Evolutionary conservation across 1,140 invertebrate genomes (phyloP).

Genomic region (Lasaia peninsularis): DNA sequence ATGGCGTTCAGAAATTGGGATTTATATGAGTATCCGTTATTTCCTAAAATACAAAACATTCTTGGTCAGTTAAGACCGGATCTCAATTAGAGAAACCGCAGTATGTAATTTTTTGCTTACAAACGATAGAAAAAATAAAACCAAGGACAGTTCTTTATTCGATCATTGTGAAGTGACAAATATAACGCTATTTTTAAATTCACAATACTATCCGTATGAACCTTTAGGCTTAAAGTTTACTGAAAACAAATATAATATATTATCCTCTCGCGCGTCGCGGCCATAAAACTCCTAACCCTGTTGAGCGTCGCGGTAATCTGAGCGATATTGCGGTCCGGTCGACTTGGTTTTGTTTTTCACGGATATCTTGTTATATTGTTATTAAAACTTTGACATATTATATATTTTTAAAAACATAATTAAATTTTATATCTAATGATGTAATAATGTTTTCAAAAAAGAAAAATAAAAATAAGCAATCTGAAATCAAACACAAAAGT

Average conservation of each 20-base stretch:
- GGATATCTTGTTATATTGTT: too few relatives aligned
- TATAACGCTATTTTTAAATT: background rate
- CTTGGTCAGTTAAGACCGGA: too few relatives aligned
- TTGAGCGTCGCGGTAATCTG: background rate
- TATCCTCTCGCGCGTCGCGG: background rate
- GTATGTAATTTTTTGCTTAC: conserved; percentile 11
- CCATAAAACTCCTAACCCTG: background rate
- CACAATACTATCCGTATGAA: too few relatives aligned
- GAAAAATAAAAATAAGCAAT: too few relatives aligned
- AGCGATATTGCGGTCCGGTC: too few relatives aligned
- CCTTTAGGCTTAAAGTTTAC: too few relatives aligned
- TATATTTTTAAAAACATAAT: too few relatives aligned
- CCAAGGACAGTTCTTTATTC: background rate
- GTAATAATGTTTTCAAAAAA: too few relatives aligned
- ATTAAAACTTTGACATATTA: too few relatives aligned
- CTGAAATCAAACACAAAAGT: too few relatives aligned
- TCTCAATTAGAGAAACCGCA: conserved; percentile 6
- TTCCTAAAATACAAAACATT: background rate
- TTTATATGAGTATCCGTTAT: conserved; percentile 7
- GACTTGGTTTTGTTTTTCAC: background rate
- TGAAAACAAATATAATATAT: background rate
- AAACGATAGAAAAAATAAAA: conserved; percentile 13
- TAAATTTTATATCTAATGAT: too few relatives aligned
- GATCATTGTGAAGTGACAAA: conserved; percentile 11
- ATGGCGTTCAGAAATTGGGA: conserved; percentile 5